These are phyloP conservation scores for Drosophila neotestacea DNA, from an alignment of 2,888 invertebrate genomes.

Conservation along the genomic window DNA sequence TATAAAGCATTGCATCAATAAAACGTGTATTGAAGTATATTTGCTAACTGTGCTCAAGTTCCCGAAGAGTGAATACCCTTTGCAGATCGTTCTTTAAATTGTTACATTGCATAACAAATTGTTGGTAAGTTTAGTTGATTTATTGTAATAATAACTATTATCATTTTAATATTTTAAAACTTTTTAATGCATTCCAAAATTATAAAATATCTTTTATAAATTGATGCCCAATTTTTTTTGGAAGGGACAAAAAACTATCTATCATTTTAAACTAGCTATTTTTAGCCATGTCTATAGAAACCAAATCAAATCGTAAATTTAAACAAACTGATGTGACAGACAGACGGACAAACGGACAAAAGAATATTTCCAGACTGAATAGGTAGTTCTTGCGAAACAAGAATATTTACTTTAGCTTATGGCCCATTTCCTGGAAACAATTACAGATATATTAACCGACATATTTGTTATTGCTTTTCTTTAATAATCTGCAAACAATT, in stretches of 20 bases:
- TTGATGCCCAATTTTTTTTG: not conserved
- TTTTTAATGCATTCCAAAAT: too few species aligned
- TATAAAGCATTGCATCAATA: not conserved
- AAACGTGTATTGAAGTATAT: conserved; percentile 1
- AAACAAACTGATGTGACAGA: conserved; percentile 2
- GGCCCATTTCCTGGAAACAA: conserved; percentile 2
- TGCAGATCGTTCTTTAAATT: not conserved
- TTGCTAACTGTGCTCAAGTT: not conserved
- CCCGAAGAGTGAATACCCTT: conserved; percentile 5
- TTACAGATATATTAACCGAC: not conserved
- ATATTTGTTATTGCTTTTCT: not conserved
- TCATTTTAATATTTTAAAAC: too few species aligned
- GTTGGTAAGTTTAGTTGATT: not conserved
- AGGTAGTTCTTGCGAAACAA: not conserved
- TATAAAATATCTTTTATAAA: too few species aligned
- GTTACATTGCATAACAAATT: not conserved
- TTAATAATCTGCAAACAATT: conserved; percentile 1
- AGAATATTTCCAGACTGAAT: not conserved
- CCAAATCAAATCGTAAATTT: not conserved
- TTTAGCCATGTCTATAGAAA: conserved; percentile 2
- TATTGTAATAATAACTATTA: too few species aligned
- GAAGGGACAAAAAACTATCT: not conserved
- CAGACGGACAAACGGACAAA: conserved; percentile 1
- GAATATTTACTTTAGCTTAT: conserved; percentile 12
- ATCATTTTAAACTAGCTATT: conserved; percentile 1